Conservation (phyloP, 2,888 invertebrate species). For the Xestobium rufovillosum region DNA sequence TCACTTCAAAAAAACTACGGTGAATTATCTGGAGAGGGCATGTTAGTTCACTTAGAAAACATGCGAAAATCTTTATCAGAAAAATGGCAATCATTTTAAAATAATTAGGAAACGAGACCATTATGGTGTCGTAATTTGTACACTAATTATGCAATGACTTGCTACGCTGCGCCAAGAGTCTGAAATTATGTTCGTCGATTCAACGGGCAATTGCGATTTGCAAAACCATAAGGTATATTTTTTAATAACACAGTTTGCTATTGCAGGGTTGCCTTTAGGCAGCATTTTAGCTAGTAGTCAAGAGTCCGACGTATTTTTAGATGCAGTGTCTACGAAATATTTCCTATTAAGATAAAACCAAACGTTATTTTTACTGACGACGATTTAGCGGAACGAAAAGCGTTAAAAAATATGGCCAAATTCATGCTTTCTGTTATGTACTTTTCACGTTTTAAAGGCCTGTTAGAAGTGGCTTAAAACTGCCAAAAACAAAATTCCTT, state of each 20-base stretch:
- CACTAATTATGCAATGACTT: constrained; percentile 16
- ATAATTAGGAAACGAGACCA: constrained; percentile 10
- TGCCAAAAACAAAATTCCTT: constrained; percentile 1
- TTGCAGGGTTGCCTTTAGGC: constrained; percentile 14
- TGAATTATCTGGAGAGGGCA: constrained; percentile 11
- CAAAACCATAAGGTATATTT: constrained; percentile 15
- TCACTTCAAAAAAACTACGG: constrained; percentile 13
- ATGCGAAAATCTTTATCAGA: constrained; percentile 12
- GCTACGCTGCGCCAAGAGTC: constrained; percentile 13
- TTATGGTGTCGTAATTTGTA: constrained; percentile 11
- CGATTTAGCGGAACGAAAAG: constrained; percentile 9
- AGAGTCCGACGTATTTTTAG: constrained; percentile 10
- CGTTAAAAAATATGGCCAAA: constrained; percentile 7
- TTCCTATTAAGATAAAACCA: constrained; percentile 4
- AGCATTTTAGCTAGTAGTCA: constrained; percentile 13
- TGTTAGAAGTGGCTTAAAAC: constrained; percentile 3
- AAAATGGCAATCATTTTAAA: constrained; percentile 9
- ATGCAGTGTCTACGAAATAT: too few relatives aligned
- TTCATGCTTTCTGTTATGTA: constrained; percentile 5
- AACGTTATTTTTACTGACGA: constrained; percentile 7
- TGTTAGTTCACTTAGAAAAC: constrained; percentile 8
- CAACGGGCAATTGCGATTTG: constrained; percentile 12
- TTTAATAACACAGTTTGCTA: constrained; percentile 13
- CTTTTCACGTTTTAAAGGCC: constrained; percentile 8
- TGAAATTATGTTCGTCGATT: constrained; percentile 17